A percentile compares a stretch with the other conserved stretches of the same genome.
phyloP scores from a whole-genome alignment of 2,113 vertebrate species.

The Serilophus lunatus region DNA sequence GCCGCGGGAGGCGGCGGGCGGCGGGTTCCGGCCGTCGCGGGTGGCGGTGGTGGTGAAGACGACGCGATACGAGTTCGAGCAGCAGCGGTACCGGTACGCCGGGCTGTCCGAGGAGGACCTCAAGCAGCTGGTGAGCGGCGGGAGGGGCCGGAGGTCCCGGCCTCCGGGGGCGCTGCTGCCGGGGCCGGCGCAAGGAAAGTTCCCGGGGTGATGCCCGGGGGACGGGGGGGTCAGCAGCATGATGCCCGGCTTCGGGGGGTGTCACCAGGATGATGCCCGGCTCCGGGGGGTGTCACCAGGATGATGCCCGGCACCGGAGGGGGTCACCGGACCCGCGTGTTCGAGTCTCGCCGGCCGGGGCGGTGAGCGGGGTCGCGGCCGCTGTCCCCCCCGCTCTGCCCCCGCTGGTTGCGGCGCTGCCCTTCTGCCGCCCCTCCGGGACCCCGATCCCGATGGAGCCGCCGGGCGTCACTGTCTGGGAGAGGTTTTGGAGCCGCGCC shows the following conservation, averaged over 20 bases:
- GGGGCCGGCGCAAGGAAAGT: too few species aligned
- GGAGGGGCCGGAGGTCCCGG: neutral
- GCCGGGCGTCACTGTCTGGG: neutral
- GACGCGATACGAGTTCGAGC: slow-evolving; percentile 20
- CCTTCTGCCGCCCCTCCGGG: neutral
- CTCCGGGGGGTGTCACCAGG: neutral
- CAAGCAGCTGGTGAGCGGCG: neutral
- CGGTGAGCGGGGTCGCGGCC: neutral
- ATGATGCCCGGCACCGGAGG: neutral
- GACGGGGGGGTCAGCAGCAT: too few species aligned
- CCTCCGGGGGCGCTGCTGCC: neutral
- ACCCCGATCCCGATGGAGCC: neutral
- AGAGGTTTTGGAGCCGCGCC: accelerated
- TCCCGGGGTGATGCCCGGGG: neutral
- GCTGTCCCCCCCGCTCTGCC: neutral
- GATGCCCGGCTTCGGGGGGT: neutral
- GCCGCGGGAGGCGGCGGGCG: neutral
- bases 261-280: neutral
- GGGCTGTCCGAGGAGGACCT: slow-evolving; percentile 23
- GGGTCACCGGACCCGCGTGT: too few species aligned
- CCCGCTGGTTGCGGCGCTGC: neutral
- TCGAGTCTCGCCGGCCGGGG: neutral
- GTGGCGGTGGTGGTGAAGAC: slow-evolving; percentile 5
- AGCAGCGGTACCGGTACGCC: slow-evolving; percentile 17
- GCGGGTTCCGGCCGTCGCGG: neutral